These are phyloP conservation scores for Clivina fossor DNA, from an alignment of 2,888 invertebrate genomes.

Conservation along the genomic window DNA sequence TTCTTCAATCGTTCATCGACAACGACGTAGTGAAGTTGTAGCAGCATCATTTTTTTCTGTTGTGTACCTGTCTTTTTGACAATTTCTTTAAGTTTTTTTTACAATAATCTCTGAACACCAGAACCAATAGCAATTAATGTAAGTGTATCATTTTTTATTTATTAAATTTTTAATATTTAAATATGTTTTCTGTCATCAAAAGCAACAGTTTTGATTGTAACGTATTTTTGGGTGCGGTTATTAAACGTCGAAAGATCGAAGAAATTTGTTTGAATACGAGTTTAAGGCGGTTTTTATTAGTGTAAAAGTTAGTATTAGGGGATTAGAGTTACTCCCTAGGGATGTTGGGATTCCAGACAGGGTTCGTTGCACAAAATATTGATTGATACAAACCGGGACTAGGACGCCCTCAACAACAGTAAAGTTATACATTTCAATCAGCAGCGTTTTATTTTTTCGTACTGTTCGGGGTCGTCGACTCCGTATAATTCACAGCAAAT, in stretches of 20 bases:
- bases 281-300: too few species aligned
- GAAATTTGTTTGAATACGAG: too few species aligned
- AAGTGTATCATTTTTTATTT: conserved; percentile 15
- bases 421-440: conserved; percentile 18
- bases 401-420: conserved; percentile 22
- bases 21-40: conserved; percentile 13
- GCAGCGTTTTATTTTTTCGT: conserved; percentile 19
- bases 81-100: conserved; percentile 27
- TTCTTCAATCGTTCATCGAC: conserved; percentile 23
- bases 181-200: conserved; percentile 4
- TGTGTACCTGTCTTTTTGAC: conserved; percentile 31
- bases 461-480: conserved; percentile 24
- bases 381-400: too few species aligned
- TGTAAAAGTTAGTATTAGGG: not conserved
- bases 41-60: conserved; percentile 19
- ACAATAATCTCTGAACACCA: conserved; percentile 15
- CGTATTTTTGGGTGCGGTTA: conserved; percentile 30
- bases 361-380: conserved; percentile 7
- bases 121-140: conserved; percentile 15
- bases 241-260: too few species aligned
- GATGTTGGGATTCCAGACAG: not conserved
- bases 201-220: conserved; percentile 2
- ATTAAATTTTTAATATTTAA: not conserved
- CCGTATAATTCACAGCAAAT: not conserved
- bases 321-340: conserved; percentile 4